A percentile compares a stretch with the other conserved stretches of the same genome.
These are phyloP conservation scores for Musca vetustissima DNA, from an alignment of 1,140 invertebrate species.

Conservation along the genomic window DNA sequence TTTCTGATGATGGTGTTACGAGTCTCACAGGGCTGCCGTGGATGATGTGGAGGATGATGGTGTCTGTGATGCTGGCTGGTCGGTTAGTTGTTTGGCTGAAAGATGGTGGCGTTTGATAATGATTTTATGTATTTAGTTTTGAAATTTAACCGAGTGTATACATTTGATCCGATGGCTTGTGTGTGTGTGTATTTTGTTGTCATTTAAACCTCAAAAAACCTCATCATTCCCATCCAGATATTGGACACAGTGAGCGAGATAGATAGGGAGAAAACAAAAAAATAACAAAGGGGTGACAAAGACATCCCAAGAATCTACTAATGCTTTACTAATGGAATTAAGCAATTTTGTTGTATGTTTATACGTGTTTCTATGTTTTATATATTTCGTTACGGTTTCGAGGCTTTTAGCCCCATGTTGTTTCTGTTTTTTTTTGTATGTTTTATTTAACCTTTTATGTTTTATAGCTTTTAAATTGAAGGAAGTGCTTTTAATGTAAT, in stretches of 20 bases:
- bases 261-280: too few species aligned
- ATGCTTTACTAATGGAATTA: constrained; percentile 25
- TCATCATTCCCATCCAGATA: constrained; percentile 1
- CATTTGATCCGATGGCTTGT: too few species aligned
- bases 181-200: too few species aligned
- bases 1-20: neutral
- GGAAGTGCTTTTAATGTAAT: constrained; percentile 18
- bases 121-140: neutral
- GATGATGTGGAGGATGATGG: neutral
- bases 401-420: too few species aligned
- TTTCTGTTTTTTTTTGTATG: constrained; percentile 2
- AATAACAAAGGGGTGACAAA: neutral
- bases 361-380: neutral
- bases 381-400: neutral
- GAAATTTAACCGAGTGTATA: too few species aligned
- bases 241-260: too few species aligned
- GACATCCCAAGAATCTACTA: neutral
- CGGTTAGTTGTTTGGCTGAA: too few species aligned
- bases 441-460: constrained; percentile 3
- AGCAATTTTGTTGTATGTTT: constrained; percentile 16
- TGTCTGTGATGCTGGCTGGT: neutral
- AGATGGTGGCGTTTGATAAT: constrained; percentile 14
- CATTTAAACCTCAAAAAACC: too few species aligned
- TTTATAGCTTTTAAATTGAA: constrained; percentile 23
- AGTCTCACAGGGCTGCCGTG: neutral